phyloP scores from a whole-genome alignment of 2,888 invertebrate genomes.

The Achlya flavicornis region DNA sequence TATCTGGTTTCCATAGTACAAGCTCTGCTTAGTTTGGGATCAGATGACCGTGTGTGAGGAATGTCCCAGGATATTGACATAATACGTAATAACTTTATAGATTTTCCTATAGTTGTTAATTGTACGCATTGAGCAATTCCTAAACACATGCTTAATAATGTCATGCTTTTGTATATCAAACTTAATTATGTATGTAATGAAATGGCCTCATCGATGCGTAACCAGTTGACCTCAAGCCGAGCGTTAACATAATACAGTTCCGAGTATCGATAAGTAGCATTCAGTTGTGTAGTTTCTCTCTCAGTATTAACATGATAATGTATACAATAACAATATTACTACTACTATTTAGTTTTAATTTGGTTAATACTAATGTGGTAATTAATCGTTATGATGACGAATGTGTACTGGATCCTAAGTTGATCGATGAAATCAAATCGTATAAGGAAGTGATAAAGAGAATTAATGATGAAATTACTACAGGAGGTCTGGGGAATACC shows the following conservation, averaged over 20 bases:
- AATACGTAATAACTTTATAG: too few species aligned
- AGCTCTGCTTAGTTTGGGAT: too few species aligned
- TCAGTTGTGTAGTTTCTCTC: constrained; percentile 11
- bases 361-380: constrained; percentile 35
- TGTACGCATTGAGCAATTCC: too few species aligned
- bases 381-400: constrained; percentile 39
- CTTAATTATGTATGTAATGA: background rate
- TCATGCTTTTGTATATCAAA: background rate
- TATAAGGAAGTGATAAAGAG: constrained; percentile 73
- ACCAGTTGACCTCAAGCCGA: background rate
- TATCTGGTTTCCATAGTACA: too few species aligned
- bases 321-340: constrained; percentile 20
- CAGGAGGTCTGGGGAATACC: constrained; percentile 69
- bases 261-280: background rate
- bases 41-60: too few species aligned
- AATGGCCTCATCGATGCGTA: background rate
- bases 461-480: constrained; percentile 73
- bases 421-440: constrained; percentile 80
- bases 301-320: constrained; percentile 16
- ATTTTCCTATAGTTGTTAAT: too few species aligned
- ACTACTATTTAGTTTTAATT: constrained; percentile 20
- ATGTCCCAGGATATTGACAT: too few species aligned
- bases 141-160: background rate
- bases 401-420: constrained; percentile 39
- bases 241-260: background rate